Base-by-base conservation (phyloP, 2,888 invertebrate species). In the Lasiommata megera region DNA sequence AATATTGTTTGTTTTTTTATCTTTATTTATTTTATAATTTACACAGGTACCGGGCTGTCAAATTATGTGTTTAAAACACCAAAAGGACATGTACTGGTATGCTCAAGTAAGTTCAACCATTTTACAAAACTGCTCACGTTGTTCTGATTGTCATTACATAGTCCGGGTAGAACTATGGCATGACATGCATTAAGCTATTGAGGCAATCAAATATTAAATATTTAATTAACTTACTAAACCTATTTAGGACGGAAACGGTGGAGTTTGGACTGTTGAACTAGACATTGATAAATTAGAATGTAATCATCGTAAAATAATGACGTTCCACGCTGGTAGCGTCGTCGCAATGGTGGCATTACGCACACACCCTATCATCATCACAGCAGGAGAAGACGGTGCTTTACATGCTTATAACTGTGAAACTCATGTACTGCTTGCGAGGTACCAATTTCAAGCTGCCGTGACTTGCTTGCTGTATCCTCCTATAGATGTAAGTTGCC, bases 161-260 rank as follows among this genome's bases (percentile, higher is more conserved):
- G n/a, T n/a, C n/a, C n/a, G n/a, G n/a, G n/a, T n/a, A n/a, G n/a
- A n/a, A n/a, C n/a, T n/a, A n/a, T n/a, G n/a, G n/a, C n/a, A n/a
- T n/a, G n/a, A n/a, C n/a, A n/a, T n/a, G n/a, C n/a, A n/a, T n/a
- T n/a, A n/a, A n/a, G n/a, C n/a, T n/a, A n/a, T n/a, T n/a, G n/a
- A n/a, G n/a, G n/a, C n/a, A n/a, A n/a, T n/a, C n/a, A 23, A 23
- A 3, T 23, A 23, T 23, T 23, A 5, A 23, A 23, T 23, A 1
- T 11, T 1, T 34, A 1, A 34, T 34, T 11, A 11, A 34, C 34
- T 57, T 51, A 18, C 2, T 0, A 28, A 14, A 12, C 7, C 12
- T 11, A 47, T 47, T 16, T 47, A 97, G 96, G 98, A 98, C 85
- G 96, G 94, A 1, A 95, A 94, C 63, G 97, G 97, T 9, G 97